Evolutionary conservation across 2,888 invertebrate genomes (phyloP).

Genomic region (Drosophila kanekoi): DNA sequence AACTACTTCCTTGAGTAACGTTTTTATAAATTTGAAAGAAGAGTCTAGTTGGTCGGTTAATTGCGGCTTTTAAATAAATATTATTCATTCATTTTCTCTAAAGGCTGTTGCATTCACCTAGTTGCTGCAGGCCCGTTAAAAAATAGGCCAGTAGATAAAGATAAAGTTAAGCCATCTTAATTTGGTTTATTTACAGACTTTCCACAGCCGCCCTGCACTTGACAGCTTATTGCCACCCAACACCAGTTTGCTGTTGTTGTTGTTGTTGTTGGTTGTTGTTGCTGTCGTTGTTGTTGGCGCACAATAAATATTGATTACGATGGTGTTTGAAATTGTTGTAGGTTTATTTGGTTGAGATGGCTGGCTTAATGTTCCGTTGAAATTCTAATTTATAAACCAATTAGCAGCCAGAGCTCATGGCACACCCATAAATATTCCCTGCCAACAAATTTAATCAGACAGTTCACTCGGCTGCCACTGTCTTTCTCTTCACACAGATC

Average conservation of each 20-base stretch:
- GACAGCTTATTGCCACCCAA: conserved; percentile 42
- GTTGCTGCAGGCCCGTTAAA: conserved; percentile 7
- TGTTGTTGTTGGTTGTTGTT: conserved; percentile 35
- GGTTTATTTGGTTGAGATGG: conserved; percentile 67
- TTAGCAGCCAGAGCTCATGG: conserved; percentile 68
- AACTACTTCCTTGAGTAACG: no score
- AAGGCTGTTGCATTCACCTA: conserved; percentile 1
- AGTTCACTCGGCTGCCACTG: conserved; percentile 34
- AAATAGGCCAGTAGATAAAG: conserved; percentile 15
- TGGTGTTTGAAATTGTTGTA: conserved; percentile 61
- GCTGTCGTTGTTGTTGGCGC: conserved; percentile 27
- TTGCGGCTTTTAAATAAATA: not conserved
- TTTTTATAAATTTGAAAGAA: no score
- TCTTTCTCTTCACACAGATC: conserved; percentile 7
- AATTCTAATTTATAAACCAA: conserved; percentile 77
- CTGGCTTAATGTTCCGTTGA: conserved; percentile 70
- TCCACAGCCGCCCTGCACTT: not conserved
- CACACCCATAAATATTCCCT: conserved; percentile 61
- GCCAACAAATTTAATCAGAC: conserved; percentile 70
- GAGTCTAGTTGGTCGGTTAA: not conserved
- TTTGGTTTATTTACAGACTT: conserved; percentile 23
- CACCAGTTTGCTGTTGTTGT: conserved; percentile 25
- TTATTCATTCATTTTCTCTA: no score
- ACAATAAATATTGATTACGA: conserved; percentile 70
- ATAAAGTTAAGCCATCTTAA: conserved; percentile 34